phyloP scores from a whole-genome alignment of 2,113 vertebrate genomes.

The Epinephelus moara region DNA sequence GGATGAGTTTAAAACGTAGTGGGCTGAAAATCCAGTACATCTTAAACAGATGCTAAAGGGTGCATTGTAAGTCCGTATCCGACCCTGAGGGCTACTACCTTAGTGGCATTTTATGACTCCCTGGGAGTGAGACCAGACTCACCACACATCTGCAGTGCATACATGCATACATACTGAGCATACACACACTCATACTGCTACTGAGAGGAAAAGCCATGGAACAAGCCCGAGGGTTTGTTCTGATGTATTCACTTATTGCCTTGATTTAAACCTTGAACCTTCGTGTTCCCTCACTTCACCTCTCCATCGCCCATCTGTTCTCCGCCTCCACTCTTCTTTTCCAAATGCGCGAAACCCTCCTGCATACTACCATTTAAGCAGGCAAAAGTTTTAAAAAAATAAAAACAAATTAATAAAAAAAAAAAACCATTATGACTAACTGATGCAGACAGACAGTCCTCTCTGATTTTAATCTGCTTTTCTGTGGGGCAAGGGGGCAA shows the following conservation, averaged over 20 bases:
- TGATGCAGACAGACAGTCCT: background rate
- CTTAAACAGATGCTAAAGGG: too few species aligned
- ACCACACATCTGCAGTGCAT: background rate
- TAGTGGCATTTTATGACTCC: too few species aligned
- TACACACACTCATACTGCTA: constrained; percentile 13
- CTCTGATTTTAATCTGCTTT: constrained; percentile 6
- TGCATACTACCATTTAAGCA: background rate
- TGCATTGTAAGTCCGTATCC: too few species aligned
- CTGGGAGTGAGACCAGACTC: background rate
- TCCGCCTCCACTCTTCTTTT: constrained; percentile 36
- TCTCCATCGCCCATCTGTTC: constrained; percentile 42
- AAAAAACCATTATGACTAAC: constrained; percentile 6
- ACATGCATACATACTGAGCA: background rate
- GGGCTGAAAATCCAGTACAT: too few species aligned
- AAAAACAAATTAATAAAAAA: constrained; percentile 6
- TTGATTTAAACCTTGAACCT: constrained; percentile 57
- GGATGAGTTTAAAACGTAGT: too few species aligned
- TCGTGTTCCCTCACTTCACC: constrained; percentile 18
- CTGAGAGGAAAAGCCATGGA: constrained; percentile 17
- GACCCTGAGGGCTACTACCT: too few species aligned
- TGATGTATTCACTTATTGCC: constrained; percentile 40
- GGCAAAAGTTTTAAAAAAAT: background rate
- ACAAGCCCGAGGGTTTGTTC: constrained; percentile 49
- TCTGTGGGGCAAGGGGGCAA: background rate
- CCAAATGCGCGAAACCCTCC: constrained; percentile 13